A percentile compares a stretch with the other conserved stretches of the same genome.
Evolutionary conservation across 2,113 vertebrate species (phyloP).

Genomic region (Danionella cerebrum): DNA sequence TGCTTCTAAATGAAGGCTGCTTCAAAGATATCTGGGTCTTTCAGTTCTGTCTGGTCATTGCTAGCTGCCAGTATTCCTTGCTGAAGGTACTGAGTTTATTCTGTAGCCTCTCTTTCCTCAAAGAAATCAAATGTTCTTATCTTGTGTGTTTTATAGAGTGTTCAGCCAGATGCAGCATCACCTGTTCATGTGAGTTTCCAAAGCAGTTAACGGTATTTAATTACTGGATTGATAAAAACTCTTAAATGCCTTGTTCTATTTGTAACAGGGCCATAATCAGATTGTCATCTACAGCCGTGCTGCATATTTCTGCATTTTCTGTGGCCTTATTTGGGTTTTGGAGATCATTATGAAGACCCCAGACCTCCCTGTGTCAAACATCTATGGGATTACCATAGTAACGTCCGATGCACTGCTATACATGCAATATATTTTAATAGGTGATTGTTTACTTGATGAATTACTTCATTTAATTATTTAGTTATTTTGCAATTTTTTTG

Average conservation of each 20-base stretch:
- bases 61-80: constrained; percentile 95
- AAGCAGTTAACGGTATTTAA: not conserved
- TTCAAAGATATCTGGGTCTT: constrained; percentile 91
- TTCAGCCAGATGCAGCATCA: constrained; percentile 94
- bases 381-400: constrained; percentile 85
- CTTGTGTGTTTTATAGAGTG: constrained; percentile 70
- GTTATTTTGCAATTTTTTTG: too few relatives aligned
- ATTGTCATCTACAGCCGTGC: constrained; percentile 92
- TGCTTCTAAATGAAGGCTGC: constrained; percentile 85
- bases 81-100: constrained; percentile 74
- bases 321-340: constrained; percentile 88
- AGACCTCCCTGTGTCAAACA: constrained; percentile 67
- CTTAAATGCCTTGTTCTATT: not conserved
- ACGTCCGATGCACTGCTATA: constrained; percentile 70
- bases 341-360: constrained; percentile 77
- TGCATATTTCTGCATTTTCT: constrained; percentile 92
- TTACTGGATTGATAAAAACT: not conserved
- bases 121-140: not conserved
- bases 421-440: constrained; percentile 78
- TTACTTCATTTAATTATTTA: too few relatives aligned
- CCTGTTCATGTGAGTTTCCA: constrained; percentile 85
- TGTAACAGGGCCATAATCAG: constrained; percentile 88
- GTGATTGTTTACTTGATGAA: constrained; percentile 60
- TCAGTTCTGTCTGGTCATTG: constrained; percentile 92
- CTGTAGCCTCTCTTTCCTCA: not conserved